Evolutionary conservation across 2,113 vertebrate species (phyloP).

Genomic region (Callaeas wilsoni): DNA sequence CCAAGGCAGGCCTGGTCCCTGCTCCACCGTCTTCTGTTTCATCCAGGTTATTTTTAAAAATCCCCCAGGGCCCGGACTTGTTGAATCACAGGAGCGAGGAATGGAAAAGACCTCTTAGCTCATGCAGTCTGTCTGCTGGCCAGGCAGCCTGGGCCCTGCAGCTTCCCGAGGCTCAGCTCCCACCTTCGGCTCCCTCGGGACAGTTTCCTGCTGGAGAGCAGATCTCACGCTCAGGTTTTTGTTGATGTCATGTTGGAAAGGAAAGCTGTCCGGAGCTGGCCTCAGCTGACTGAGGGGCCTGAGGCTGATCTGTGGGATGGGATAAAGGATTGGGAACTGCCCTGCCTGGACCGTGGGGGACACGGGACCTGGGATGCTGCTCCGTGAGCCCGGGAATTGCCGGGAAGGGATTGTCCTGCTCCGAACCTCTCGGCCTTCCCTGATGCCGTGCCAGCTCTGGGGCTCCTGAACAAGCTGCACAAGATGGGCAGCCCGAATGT

Average conservation of each 20-base stretch:
- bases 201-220: neutral
- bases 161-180: neutral
- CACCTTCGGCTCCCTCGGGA: neutral
- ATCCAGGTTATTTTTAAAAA: slow-evolving; percentile 35
- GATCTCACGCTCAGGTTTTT: neutral
- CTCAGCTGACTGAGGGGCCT: neutral
- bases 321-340: fast-evolving
- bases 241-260: neutral
- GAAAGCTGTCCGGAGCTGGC: neutral
- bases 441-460: fast-evolving
- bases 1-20: slow-evolving; percentile 34
- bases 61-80: neutral
- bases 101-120: slow-evolving; percentile 47
- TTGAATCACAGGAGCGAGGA: slow-evolving; percentile 19
- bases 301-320: neutral
- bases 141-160: neutral
- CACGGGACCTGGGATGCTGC: fast-evolving
- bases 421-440: neutral
- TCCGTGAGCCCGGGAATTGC: fast-evolving
- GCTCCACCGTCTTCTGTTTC: neutral
- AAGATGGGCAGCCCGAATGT: neutral
- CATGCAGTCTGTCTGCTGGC: slow-evolving; percentile 35
- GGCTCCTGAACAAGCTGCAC: fast-evolving
- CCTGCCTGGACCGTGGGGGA: neutral
- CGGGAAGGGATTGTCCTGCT: neutral